Evolutionary conservation across 2,888 invertebrate species (phyloP).

Genomic region (Temnothorax ravouxi): DNA sequence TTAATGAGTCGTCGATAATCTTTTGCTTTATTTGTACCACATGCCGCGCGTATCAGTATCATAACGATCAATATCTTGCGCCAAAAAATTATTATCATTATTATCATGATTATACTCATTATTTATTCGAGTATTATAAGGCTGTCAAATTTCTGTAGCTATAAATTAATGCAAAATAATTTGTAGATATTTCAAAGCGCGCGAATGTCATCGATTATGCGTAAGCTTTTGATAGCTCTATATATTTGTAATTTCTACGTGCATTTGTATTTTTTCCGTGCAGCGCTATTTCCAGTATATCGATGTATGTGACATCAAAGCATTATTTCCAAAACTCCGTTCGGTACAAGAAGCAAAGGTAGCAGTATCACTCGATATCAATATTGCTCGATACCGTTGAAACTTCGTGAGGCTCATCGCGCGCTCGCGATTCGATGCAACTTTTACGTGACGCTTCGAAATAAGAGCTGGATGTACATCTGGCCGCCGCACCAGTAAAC

Average conservation of each 20-base stretch:
- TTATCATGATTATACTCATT: background rate
- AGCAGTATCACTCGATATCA: background rate
- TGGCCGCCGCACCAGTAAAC: background rate
- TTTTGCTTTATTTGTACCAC: background rate
- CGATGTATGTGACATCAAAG: background rate
- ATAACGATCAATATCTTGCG: background rate
- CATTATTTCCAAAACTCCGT: slow-evolving; percentile 8
- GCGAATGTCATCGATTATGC: background rate
- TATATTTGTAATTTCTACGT: background rate
- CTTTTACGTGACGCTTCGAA: slow-evolving; percentile 43
- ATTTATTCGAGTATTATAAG: background rate
- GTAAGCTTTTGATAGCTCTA: background rate
- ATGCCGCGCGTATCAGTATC: background rate
- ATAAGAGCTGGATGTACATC: slow-evolving; percentile 4
- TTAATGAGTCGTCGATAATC: slow-evolving; percentile 39
- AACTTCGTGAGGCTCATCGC: background rate
- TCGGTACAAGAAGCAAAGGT: slow-evolving; percentile 7
- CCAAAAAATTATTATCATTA: background rate
- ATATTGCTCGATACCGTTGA: slow-evolving; percentile 13
- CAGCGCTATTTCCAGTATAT: background rate
- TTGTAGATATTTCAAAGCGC: background rate
- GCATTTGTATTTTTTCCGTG: background rate
- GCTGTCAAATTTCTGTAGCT: background rate
- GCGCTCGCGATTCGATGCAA: slow-evolving; percentile 14
- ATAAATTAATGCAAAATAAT: background rate